Base-by-base conservation (phyloP, 2,888 invertebrate species). In the Pinctada fucata region DNA sequence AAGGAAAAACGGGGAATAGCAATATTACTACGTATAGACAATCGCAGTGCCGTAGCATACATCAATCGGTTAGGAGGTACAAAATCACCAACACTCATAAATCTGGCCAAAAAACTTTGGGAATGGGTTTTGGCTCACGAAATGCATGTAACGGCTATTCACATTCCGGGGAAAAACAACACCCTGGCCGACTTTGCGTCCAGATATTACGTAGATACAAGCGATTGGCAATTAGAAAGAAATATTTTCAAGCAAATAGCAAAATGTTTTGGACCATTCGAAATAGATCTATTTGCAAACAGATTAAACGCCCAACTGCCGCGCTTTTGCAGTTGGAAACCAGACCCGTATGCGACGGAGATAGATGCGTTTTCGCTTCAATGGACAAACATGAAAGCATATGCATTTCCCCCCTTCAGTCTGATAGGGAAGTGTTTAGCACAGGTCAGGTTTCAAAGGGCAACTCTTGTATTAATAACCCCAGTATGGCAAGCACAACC, bases 21-120 rank as follows among this genome's bases (percentile, higher is more conserved):
- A 5, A 67, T 74, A 50, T 66, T 76, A 16, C 2, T 76, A 51
- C 76, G 72, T 16, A 73, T 76, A 16, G 76, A 79, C 75, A 79
- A 80, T 74, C 72, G 48, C 52, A 74, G 71, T 16, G 66, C 74
- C 31, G 13, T 63, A 10, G 52, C 73, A n/a, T 73, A 79, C 52
- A 52, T 79, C 13, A 76, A 79, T 69, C 67, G 70, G 65, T 76
- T 70, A 51, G 70, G 73, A 63, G 72, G 65, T 2, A 79, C 79
- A 50, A 13, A 5, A 10, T 75, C 79, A 48, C n/a, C n/a, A 6
- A 2, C 2, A 3, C 71, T 63, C 70, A 71, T 50, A 31, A 2
- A 75, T 50, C 6, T 71, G 52, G 75, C 50, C 31, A 5, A 52
- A 50, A 71, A 79, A 45, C 48, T 75, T 45, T 79, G 75, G 63